Evolutionary conservation across 1,140 invertebrate species (phyloP).

Genomic region (Drosophila littoralis): DNA sequence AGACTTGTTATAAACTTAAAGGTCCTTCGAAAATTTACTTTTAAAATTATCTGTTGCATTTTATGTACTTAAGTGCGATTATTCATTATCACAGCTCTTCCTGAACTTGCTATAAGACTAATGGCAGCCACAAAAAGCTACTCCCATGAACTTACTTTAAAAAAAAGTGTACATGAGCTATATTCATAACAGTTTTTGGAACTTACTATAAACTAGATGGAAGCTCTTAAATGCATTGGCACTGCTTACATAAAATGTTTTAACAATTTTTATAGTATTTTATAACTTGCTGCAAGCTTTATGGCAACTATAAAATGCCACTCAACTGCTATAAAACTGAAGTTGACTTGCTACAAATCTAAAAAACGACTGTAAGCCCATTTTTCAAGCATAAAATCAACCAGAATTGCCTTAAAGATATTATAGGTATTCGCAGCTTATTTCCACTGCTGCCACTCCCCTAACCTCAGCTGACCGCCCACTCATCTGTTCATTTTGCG

Average conservation of each 20-base stretch:
- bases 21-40: too few relatives aligned
- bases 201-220: too few relatives aligned
- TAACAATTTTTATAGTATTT: too few relatives aligned
- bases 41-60: too few relatives aligned
- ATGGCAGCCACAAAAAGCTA: background rate
- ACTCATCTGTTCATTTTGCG: conserved; percentile 42
- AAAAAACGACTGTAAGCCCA: background rate
- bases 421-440: background rate
- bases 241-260: too few relatives aligned
- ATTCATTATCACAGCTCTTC: too few relatives aligned
- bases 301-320: background rate
- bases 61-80: too few relatives aligned
- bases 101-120: background rate
- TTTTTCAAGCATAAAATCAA: background rate
- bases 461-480: background rate
- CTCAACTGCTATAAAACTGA: background rate
- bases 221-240: too few relatives aligned
- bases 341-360: background rate
- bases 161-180: too few relatives aligned
- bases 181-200: too few relatives aligned
- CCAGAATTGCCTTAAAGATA: background rate
- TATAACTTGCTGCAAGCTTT: background rate
- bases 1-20: too few relatives aligned
- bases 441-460: background rate
- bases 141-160: too few relatives aligned